Evolutionary conservation across 2,888 invertebrate species (phyloP).

Genomic region (Hymenopus coronatus): DNA sequence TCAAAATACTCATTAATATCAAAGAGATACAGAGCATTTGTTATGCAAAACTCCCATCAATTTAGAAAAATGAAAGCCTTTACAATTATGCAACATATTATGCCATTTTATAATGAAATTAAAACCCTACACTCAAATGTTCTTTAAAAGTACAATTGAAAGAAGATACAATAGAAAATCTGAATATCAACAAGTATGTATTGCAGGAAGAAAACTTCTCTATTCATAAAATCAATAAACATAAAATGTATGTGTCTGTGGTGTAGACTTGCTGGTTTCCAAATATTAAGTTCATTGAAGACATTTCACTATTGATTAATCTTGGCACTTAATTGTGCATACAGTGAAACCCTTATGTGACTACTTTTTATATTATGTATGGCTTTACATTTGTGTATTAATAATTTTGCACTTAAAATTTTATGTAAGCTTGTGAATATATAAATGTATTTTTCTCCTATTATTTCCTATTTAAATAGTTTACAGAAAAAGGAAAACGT

Average conservation of each 20-base stretch:
- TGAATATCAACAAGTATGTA: neutral
- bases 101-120: neutral
- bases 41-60: neutral
- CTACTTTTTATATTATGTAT: neutral
- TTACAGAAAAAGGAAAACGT: too few species aligned
- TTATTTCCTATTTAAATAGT: too few species aligned
- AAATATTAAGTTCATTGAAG: neutral
- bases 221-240: neutral
- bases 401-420: too few species aligned
- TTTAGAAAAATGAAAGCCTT: neutral
- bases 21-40: too few species aligned
- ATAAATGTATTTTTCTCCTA: too few species aligned
- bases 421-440: too few species aligned
- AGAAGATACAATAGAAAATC: neutral
- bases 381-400: too few species aligned
- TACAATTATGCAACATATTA: neutral
- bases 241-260: neutral
- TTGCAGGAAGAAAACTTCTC: neutral
- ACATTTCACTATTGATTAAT: neutral
- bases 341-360: neutral
- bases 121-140: neutral
- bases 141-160: neutral
- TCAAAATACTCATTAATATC: too few species aligned
- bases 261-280: neutral
- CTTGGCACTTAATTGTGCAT: neutral